Evolutionary conservation across 2,113 vertebrate species (phyloP).

Genomic region (Zingel zingel): DNA sequence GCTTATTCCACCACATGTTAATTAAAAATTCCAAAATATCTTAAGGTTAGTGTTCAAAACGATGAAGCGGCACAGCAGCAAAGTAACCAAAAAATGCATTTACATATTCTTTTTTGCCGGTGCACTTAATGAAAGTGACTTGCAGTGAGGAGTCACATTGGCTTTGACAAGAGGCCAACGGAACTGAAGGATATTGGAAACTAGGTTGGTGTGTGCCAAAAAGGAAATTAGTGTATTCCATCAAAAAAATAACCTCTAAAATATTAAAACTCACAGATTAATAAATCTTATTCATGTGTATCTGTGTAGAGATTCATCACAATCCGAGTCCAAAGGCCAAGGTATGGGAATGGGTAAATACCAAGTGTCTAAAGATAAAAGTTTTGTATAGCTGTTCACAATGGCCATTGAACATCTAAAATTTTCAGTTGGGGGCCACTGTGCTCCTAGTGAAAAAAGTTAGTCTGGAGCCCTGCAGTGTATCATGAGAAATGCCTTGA

Average conservation of each 20-base stretch:
- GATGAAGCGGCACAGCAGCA: slow-evolving; percentile 32
- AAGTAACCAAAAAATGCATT: slow-evolving; percentile 31
- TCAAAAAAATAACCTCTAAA: slow-evolving; percentile 22
- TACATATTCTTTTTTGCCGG: slow-evolving; percentile 43
- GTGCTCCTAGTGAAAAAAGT: too few species aligned
- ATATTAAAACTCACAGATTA: slow-evolving; percentile 14
- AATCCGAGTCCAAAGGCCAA: not conserved
- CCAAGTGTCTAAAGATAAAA: not conserved
- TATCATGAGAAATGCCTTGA: too few species aligned
- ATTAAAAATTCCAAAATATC: slow-evolving; percentile 44
- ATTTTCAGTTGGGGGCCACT: too few species aligned
- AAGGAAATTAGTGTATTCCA: slow-evolving; percentile 10
- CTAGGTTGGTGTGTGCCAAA: slow-evolving; percentile 43
- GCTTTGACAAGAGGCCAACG: slow-evolving; percentile 37
- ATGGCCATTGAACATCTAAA: not conserved
- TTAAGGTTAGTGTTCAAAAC: slow-evolving; percentile 45
- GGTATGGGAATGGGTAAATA: not conserved
- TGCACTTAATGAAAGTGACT: slow-evolving; percentile 43
- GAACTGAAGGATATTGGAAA: slow-evolving; percentile 32
- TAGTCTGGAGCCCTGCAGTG: too few species aligned
- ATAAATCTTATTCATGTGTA: not conserved
- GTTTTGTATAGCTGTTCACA: too few species aligned
- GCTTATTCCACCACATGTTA: slow-evolving; percentile 32
- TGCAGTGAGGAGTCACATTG: slow-evolving; percentile 40
- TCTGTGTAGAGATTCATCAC: not conserved